These are phyloP conservation scores for Tragelaphus strepsiceros DNA, from an alignment of 2,113 vertebrate species.

Conservation along the genomic window DNA sequence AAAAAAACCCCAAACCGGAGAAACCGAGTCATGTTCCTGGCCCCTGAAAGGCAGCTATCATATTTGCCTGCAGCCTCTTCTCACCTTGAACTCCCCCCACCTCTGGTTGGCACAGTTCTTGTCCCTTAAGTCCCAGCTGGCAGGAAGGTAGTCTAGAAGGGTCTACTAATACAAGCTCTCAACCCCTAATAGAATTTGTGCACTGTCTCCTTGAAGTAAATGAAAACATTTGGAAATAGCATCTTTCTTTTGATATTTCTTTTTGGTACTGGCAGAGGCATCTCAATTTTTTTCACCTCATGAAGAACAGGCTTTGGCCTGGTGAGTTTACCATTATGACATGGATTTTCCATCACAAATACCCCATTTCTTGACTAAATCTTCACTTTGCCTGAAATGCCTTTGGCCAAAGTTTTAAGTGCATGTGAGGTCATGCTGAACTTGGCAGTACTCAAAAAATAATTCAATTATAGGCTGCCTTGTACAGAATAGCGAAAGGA, in stretches of 20 bases:
- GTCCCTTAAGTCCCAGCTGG: not conserved
- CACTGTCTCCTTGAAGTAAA: not conserved
- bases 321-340: not conserved
- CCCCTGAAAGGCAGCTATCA: not conserved
- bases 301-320: not conserved
- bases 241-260: not conserved
- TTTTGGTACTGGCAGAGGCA: not conserved
- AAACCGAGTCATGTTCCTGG: not conserved
- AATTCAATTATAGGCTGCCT: not conserved
- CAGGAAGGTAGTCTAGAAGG: not conserved
- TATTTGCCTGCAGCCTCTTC: not conserved
- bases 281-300: not conserved
- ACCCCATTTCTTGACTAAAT: not conserved
- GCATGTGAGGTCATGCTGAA: not conserved
- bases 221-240: not conserved
- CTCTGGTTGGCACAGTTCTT: not conserved
- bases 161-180: not conserved
- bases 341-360: not conserved
- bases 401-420: not conserved
- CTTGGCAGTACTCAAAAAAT: not conserved
- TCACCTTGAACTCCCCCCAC: not conserved
- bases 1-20: not conserved
- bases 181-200: not conserved
- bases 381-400: not conserved
- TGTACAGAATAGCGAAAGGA: not conserved